Evolutionary conservation across 2,113 vertebrate species (phyloP), one percentile per base, ranked within the genome.

Genomic region (Taurulus bubalis): DNA sequence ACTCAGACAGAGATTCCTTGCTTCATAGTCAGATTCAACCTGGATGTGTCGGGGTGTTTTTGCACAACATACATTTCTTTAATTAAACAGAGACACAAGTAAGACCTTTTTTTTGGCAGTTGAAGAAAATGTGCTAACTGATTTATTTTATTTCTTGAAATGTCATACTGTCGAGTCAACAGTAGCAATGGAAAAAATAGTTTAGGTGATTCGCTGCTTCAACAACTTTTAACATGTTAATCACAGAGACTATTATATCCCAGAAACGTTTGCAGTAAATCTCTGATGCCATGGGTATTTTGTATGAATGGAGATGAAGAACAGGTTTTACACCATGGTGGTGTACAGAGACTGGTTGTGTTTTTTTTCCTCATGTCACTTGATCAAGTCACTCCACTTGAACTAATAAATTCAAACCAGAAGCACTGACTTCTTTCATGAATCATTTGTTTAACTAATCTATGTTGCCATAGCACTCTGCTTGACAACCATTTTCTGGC

Each of bases 401-500:
- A 66, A 36, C 18, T 24, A 47, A 51, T 2, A 38, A 32, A 9
- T 28, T 9, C 42, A 59, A 49, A 67, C 73, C 0, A 20, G 3
- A 65, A 28, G 2, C 16, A 58, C 11, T 49, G 8, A 49, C 16
- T 0, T 3, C 22, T 38, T 51, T 60, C 4, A 10, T 26, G 6
- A 26, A 55, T 6, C 0, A 1, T 49, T 32, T 0, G n/a, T 62
- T 3, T 42, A 51, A n/a, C 5, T 26, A 22, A n/a, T 32, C 67
- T 94, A 95, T 42, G 90, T 87, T 1, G 91, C 63, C 1, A 88
- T 86, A 0, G 92, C 71, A 0, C 89, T 91, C 75, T 95, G 97
- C 45, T 97, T 97, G 78, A 97, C 95, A 32, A 96, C 88, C 55
- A 97, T 96, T 80, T 97, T 98, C 88, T 97, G 97, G 1, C 97